These are phyloP conservation scores for Scaptomyza reducta DNA, from an alignment of 2,888 invertebrate species.

Conservation along the genomic window DNA sequence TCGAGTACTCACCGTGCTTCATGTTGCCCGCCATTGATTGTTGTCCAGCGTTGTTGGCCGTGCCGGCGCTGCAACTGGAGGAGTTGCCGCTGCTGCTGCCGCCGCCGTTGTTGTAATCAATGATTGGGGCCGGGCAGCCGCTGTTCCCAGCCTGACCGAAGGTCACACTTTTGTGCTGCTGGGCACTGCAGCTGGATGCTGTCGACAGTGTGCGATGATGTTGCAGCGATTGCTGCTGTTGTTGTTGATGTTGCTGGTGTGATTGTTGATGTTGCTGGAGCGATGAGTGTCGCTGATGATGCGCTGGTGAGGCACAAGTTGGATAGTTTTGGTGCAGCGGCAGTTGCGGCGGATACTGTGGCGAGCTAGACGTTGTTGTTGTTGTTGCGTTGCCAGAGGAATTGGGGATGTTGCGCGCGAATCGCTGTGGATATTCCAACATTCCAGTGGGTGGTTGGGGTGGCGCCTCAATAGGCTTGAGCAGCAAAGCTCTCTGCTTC, in stretches of 20 bases:
- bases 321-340: slow-evolving; percentile 76
- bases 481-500: slow-evolving; percentile 46
- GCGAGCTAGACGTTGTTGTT: slow-evolving; percentile 30
- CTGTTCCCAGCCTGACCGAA: slow-evolving; percentile 80
- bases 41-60: slow-evolving; percentile 82
- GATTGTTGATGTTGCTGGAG: slow-evolving; percentile 80
- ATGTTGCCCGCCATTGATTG: slow-evolving; percentile 85
- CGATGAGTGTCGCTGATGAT: slow-evolving; percentile 78
- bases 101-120: slow-evolving; percentile 72
- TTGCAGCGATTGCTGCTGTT: slow-evolving; percentile 68
- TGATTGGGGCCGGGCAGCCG: slow-evolving; percentile 51
- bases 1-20: slow-evolving; percentile 85
- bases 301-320: slow-evolving; percentile 71
- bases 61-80: slow-evolving; percentile 80
- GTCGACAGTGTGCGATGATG: slow-evolving; percentile 84
- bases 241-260: slow-evolving; percentile 78
- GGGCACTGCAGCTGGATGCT: slow-evolving; percentile 83
- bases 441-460: slow-evolving; percentile 77
- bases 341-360: slow-evolving; percentile 74
- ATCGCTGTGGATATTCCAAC: slow-evolving; percentile 86
- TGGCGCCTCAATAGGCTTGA: slow-evolving; percentile 59
- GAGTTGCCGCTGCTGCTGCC: slow-evolving; percentile 75
- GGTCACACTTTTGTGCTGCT: slow-evolving; percentile 84
- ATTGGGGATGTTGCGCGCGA: slow-evolving; percentile 88
- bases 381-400: slow-evolving; percentile 53